Evolutionary conservation across 1,140 invertebrate genomes (phyloP), one percentile per base, ranked within the genome.

Genomic region (Apis dorsata): DNA sequence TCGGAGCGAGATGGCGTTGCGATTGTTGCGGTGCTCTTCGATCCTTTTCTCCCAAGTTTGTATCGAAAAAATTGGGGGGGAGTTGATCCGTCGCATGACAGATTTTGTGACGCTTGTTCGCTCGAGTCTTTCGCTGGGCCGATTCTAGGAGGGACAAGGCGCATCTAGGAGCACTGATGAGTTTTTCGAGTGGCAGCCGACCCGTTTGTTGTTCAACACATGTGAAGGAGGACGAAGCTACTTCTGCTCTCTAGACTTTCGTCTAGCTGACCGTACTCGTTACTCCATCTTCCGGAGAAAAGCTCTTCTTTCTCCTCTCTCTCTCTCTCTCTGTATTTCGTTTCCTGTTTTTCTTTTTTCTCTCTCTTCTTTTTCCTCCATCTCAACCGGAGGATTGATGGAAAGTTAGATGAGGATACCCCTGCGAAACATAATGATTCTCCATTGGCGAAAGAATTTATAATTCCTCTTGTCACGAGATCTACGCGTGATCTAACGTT

Each of bases 151-250:
- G 63, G 55, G 69, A 83, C 68, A 87, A 74, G 63, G 75, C 79
- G 59, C 79, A 79, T 87, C 83, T 83, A 65, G 70, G 81, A 86
- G 91, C 85, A 85, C 81, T 91, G 88, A 92, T 90, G 89, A 92
- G 90, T 90, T 91, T 92, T 92, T 92, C 88, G 84, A 91, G 90
- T 89, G 87, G 86, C 84, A 72, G 80, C 79, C 85, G 82, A 84
- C 79, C 86, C 83, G 86, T 91, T 91, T 90, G 86, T 90, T 89
- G 89, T 87, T 82, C 71, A 90, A 86, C 87, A 84, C 82, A 87
- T 85, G 87, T 84, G 82, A 86, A 83, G 86, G 84, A 85, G 86
- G 60, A 86, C 84, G 78, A 83, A 88, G 73, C 79, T 83, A 85
- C 83, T 91, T 90, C 84, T 28, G 86, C 86, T 89, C 87, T 90